phyloP scores from a whole-genome alignment of 1,140 invertebrate species.

The Colletes latitarsis region DNA sequence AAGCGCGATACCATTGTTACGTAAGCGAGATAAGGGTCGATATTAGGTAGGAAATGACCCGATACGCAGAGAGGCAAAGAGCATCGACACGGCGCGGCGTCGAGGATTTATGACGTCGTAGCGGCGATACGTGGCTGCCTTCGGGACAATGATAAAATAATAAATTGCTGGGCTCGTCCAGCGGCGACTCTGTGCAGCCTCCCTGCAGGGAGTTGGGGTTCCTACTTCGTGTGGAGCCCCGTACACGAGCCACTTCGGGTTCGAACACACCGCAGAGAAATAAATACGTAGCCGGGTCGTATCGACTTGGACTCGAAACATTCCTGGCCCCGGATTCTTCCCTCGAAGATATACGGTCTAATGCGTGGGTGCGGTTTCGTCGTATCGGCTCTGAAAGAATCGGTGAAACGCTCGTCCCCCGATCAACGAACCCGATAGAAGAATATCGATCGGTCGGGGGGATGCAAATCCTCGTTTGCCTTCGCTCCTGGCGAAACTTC shows the following conservation, averaged over 20 bases:
- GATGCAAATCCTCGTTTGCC: not conserved
- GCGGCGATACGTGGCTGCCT: slow-evolving; percentile 12
- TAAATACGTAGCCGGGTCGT: not conserved
- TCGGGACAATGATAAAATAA: slow-evolving; percentile 61
- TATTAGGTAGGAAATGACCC: slow-evolving; percentile 9
- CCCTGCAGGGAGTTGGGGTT: slow-evolving; percentile 25
- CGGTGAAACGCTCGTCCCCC: not conserved
- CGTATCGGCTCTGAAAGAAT: not conserved
- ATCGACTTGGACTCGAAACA: slow-evolving; percentile 3
- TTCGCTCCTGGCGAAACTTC: not conserved
- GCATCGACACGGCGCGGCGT: slow-evolving; percentile 32
- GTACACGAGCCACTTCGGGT: not conserved
- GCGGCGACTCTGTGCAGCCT: slow-evolving; percentile 14
- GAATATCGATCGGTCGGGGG: slow-evolving; percentile 12
- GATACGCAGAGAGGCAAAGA: slow-evolving; percentile 43
- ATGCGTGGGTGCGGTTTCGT: slow-evolving; percentile 17
- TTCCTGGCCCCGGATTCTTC: slow-evolving; percentile 11
- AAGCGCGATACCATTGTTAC: too few species aligned
- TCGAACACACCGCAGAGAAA: not conserved
- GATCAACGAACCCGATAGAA: slow-evolving; percentile 15
- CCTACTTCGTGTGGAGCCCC: slow-evolving; percentile 4
- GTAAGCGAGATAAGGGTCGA: not conserved
- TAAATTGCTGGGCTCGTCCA: slow-evolving; percentile 45
- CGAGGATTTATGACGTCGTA: slow-evolving; percentile 31
- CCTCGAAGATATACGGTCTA: not conserved